Conservation (phyloP, 1,140 invertebrate species). For the Harpegnathos saltator region DNA sequence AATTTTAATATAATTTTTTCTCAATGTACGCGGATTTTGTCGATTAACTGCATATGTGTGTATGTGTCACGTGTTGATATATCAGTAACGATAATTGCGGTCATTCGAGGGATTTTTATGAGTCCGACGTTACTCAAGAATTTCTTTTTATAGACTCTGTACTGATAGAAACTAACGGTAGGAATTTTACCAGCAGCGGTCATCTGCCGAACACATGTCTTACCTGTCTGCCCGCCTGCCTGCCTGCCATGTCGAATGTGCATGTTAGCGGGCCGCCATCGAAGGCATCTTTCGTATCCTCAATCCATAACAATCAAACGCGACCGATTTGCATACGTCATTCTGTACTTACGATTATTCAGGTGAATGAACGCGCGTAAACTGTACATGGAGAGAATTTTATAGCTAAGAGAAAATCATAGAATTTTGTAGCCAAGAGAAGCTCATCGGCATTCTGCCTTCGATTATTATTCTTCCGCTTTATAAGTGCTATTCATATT, state of each 20-base stretch:
- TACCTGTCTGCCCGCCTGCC: not conserved
- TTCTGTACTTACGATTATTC: not conserved
- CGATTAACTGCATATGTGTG: too few species aligned
- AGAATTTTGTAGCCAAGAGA: too few species aligned
- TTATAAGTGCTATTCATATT: too few species aligned
- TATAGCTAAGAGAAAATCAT: too few species aligned
- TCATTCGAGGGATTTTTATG: not conserved
- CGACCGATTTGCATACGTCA: not conserved
- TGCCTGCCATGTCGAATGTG: not conserved
- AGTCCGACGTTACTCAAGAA: not conserved
- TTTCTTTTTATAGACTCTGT: slow-evolving; percentile 28
- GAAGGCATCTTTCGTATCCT: not conserved
- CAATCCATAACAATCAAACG: slow-evolving; percentile 7
- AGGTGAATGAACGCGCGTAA: too few species aligned
- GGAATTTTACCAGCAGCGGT: not conserved
- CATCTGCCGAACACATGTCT: not conserved
- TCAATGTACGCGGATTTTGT: too few species aligned
- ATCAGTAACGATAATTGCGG: not conserved
- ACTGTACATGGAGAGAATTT: too few species aligned
- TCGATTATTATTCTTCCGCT: too few species aligned
- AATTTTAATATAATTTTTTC: too few species aligned
- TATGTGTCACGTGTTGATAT: not conserved
- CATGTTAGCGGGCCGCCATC: too few species aligned
- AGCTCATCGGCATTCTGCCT: too few species aligned
- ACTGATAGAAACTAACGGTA: not conserved